A percentile compares a stretch with the other conserved stretches of the same genome.
Evolutionary conservation across 2,797 vertebrate genomes (phyloP).

Genomic region (Galaxias olidus): DNA sequence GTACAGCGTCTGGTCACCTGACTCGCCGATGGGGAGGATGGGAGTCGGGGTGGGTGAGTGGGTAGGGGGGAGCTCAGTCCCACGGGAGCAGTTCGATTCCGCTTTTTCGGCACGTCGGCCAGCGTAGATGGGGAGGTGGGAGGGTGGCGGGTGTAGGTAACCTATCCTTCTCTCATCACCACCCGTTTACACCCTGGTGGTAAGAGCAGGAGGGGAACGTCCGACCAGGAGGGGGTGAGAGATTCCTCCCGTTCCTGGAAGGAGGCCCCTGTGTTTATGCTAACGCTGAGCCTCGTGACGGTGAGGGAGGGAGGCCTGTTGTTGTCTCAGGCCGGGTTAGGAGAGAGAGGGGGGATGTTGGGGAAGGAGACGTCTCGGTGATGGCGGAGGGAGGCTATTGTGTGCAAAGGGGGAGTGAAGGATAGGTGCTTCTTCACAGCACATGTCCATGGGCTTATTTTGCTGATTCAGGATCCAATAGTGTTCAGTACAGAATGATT

Average conservation of each 20-base stretch:
- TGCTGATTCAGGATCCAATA: too few species aligned
- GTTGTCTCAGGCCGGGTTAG: constrained; percentile 41
- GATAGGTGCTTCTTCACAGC: too few species aligned
- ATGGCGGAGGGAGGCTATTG: constrained; percentile 3
- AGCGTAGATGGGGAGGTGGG: constrained; percentile 33
- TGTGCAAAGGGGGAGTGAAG: constrained; percentile 10
- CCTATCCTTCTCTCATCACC: constrained; percentile 21
- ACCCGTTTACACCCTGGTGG: constrained; percentile 20
- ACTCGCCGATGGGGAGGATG: constrained; percentile 66
- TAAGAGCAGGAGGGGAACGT: constrained; percentile 12
- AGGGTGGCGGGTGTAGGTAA: constrained; percentile 28
- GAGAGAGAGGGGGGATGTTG: background rate
- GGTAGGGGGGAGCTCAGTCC: constrained; percentile 53
- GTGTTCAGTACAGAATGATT: too few species aligned
- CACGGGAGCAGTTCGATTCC: constrained; percentile 60
- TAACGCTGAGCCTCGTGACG: constrained; percentile 51
- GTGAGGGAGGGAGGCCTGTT: constrained; percentile 71
- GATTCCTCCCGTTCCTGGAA: constrained; percentile 39
- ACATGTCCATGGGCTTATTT: too few species aligned
- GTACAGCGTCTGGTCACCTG: constrained; percentile 79
- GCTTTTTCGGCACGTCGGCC: constrained; percentile 52
- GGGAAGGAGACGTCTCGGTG: constrained; percentile 38
- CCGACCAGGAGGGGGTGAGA: constrained; percentile 5
- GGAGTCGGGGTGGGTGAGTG: too few species aligned
- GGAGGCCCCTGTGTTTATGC: constrained; percentile 44